Base-by-base conservation (phyloP, 2,797 vertebrate species). In the Zenarchopterus dispar region DNA sequence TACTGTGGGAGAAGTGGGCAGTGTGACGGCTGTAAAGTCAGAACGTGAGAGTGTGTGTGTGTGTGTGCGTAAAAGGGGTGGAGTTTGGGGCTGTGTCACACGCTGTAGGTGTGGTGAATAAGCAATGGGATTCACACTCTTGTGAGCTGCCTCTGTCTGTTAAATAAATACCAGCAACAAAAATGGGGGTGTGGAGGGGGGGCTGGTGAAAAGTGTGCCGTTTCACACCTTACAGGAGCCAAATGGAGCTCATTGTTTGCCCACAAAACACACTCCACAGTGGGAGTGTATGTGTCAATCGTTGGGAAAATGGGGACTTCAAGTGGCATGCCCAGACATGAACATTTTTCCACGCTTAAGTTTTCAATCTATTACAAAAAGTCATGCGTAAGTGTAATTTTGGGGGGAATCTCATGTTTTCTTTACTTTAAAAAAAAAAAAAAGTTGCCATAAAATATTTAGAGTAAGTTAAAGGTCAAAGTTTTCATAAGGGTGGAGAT, bases 201-300 rank as follows among this genome's bases (percentile, higher is more conserved):
- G 55, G 46, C 66, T 13, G 16, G 71, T 61, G 28, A 24, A 31
- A 85, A 80, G 89, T 88, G 92, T 84, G 77, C 73, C 66, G 26
- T 88, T 92, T 94, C 88, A 93, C 92, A 93, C 90, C 88, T 91
- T 84, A 23, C 53, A 80, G 64, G 52, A 63, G 87, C 85, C 93
- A 94, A 93, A 94, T 92, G 92, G 92, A 26, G 53, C 80, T 85
- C 48, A 36, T 84, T 89, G 84, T 85, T 64, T 70, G 78, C 47
- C 49, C 13, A 39, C 36, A 15, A 39, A 15, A 39, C 69, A 67
- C 58, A 28, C 28, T 6, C 4, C 4, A 28, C 79, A 62, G 60
- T 69, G 84, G n/a, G n/a, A n/a, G n/a, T 73, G 79, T 88, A 81
- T 85, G 74, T 83, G 86, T 90, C 87, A 84, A 77, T 92, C 85